Conservation (phyloP, 2,888 invertebrate genomes). For the Monoplex corrugatus region DNA sequence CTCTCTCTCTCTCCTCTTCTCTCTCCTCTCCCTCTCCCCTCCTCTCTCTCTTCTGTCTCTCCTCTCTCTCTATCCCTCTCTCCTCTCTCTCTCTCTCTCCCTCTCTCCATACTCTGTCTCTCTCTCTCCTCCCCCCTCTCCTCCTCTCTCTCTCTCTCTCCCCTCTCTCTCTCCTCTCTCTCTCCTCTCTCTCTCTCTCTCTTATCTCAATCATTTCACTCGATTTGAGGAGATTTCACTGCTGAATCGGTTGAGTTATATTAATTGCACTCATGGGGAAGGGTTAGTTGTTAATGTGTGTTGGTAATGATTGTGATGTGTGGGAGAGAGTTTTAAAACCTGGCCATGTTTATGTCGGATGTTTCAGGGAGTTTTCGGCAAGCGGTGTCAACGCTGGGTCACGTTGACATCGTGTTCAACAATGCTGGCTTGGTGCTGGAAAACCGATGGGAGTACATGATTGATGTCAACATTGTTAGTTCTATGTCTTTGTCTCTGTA, state of each 20-base stretch:
- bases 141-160: neutral
- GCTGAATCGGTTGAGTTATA: no score
- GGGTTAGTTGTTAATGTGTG: no score
- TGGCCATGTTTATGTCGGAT: neutral
- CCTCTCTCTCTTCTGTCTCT: neutral
- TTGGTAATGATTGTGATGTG: no score
- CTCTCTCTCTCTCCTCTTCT: neutral
- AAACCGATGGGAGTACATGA: slow-evolving; percentile 51
- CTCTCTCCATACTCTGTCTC: neutral
- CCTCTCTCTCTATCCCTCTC: neutral
- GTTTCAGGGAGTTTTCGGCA: slow-evolving; percentile 45
- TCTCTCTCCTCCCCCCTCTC: neutral
- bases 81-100: neutral
- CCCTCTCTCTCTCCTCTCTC: neutral
- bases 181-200: neutral
- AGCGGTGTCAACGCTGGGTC: slow-evolving; percentile 43
- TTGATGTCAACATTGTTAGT: slow-evolving; percentile 51
- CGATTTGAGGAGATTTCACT: no score
- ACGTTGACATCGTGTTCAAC: slow-evolving; percentile 51
- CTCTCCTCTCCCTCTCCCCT: slow-evolving; percentile 16
- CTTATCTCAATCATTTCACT: no score
- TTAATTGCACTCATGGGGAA: no score
- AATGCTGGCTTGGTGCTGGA: slow-evolving; percentile 52
- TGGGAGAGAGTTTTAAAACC: no score
- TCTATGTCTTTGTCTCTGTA: no score